Base-by-base conservation (phyloP, 92 coral and sea anemone genomes). In the Epizoanthus stellaris region DNA sequence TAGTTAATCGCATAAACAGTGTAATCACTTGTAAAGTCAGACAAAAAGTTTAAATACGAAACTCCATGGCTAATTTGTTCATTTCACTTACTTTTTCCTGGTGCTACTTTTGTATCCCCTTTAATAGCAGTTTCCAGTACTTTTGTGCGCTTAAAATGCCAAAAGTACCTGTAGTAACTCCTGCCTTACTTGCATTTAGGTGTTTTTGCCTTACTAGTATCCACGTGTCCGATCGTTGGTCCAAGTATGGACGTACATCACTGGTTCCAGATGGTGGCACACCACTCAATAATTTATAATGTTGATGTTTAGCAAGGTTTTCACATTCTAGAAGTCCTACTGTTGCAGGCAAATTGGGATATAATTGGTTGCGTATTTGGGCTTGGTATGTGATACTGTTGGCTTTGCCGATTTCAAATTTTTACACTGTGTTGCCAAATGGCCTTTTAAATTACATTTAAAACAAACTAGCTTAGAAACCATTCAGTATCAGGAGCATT, bases 381-480 rank as follows among this genome's bases (percentile, higher is more conserved):
- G 77, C 66, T 30, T 30, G 36, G 36, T 30, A 30, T 30, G 36
- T 30, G 36, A 30, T 30, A 30, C 36, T 30, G 36, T 21, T 67
- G 67, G 19, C 70, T 30, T 30, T 56, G 21, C 53, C 25, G 25
- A 23, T 21, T 81, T 57, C 23, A 66, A 77, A 23, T 23, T 0
- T 23, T 23, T 23, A 23, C 25, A 23, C 25, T 23, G 25, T 23
- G 25, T 30, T 30, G 36, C 36, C 36, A 30, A 30, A 30, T 30
- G 36, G 15, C 87, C 68, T 67, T 34, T 36, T 17, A 70, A 20
- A 38, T 77, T 77, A 82, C 87, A 82, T 69, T 70, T 82, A 20
- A 69, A 68, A 52, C 87, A 82, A 45, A 42, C 60, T 70, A 67
- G 87, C n/a, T 68, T 20, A 77, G 61, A 65, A 82, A 49, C 86